Evolutionary conservation across 2,888 invertebrate species (phyloP).

Genomic region (Nasonovia ribisnigri): DNA sequence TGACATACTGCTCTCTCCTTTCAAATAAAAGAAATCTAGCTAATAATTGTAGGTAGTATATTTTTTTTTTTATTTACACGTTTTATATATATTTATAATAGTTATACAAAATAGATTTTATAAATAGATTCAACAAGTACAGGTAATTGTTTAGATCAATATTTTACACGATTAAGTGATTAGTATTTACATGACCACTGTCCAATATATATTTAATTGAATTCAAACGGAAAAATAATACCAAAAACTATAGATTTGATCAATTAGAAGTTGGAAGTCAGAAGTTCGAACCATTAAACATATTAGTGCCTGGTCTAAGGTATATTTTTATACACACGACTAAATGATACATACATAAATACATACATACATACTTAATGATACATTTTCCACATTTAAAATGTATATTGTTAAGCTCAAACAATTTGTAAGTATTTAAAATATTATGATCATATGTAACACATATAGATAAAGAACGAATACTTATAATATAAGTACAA

Average conservation of each 20-base stretch:
- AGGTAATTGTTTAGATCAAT: neutral
- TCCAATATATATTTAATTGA: neutral
- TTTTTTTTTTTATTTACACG: neutral
- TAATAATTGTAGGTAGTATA: neutral
- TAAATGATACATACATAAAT: too few species aligned
- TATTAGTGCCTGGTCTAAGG: neutral
- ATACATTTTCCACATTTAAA: neutral
- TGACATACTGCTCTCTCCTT: neutral
- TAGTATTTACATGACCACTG: neutral
- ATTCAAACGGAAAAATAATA: neutral
- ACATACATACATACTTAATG: too few species aligned
- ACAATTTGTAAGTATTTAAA: neutral
- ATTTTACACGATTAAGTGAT: neutral
- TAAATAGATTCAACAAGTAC: neutral
- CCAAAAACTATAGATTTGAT: neutral
- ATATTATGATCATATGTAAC: neutral
- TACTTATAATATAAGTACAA: neutral
- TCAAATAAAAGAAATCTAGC: slow-evolving; percentile 16
- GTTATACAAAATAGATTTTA: neutral
- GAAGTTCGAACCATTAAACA: neutral
- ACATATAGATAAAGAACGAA: neutral
- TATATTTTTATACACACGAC: neutral
- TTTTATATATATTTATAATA: neutral
- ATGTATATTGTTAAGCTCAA: too few species aligned
- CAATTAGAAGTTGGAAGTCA: neutral